Conservation (phyloP, 2,113 vertebrate species). For the Azemiops feae region DNA sequence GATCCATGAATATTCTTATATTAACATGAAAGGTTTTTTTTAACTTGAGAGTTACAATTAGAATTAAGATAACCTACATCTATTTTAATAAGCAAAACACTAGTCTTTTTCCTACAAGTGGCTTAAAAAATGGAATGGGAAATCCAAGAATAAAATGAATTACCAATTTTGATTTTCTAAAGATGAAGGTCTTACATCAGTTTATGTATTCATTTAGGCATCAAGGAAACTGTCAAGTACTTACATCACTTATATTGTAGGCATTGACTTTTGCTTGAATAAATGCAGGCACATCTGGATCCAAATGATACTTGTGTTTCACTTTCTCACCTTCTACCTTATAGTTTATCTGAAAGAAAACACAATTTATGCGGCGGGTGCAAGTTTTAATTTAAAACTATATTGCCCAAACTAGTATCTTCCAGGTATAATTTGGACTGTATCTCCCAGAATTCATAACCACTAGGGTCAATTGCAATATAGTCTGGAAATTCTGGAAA, state of each 20-base stretch:
- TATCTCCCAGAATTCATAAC: not conserved
- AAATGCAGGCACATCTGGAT: conserved; percentile 72
- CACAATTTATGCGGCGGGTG: not conserved
- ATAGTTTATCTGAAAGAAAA: conserved; percentile 69
- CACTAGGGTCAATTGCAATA: not conserved
- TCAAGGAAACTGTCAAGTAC: conserved; percentile 30
- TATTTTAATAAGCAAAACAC: not conserved
- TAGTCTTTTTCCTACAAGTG: not conserved
- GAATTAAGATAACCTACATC: not conserved
- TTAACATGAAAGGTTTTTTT: not conserved
- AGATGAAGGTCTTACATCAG: not conserved
- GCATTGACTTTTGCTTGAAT: conserved; percentile 78
- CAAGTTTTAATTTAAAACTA: not conserved
- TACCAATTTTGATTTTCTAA: not conserved
- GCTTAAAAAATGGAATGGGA: not conserved
- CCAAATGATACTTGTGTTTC: conserved; percentile 74
- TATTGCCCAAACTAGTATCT: not conserved
- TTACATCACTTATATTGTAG: conserved; percentile 76
- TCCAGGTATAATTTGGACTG: not conserved
- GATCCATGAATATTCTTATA: not conserved
- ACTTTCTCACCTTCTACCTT: conserved; percentile 74
- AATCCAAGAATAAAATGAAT: not conserved
- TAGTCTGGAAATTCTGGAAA: not conserved
- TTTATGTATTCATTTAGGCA: not conserved
- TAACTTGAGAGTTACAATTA: not conserved